Percentiles rank a stretch among this genome's conserved stretches.
These are phyloP conservation scores for Platycheirus rosarum DNA, from an alignment of 2,888 invertebrate genomes.

Conservation along the genomic window DNA sequence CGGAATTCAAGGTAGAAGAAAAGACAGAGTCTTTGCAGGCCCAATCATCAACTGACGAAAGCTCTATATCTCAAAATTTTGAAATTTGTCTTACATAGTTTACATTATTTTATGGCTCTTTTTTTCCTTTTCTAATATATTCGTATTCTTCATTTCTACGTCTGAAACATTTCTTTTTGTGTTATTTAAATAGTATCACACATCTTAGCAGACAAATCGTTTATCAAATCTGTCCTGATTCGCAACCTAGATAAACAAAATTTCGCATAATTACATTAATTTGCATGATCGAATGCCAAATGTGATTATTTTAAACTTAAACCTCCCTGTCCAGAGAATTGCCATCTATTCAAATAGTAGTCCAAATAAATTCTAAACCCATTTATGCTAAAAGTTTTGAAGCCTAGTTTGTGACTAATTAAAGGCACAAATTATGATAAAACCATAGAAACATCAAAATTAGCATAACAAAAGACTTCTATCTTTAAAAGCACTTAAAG, in stretches of 20 bases:
- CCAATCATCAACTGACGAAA: no score
- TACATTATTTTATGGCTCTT: no score
- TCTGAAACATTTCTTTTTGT: no score
- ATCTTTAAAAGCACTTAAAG: constrained; percentile 9
- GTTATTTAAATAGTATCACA: no score
- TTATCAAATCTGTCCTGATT: not conserved
- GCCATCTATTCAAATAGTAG: not conserved
- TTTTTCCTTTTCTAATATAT: no score
- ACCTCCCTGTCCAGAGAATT: not conserved
- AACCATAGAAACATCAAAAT: not conserved
- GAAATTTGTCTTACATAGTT: no score
- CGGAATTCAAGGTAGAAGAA: no score
- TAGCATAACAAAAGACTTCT: constrained; percentile 2
- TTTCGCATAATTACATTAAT: not conserved
- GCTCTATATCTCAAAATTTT: no score
- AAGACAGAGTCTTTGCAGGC: no score
- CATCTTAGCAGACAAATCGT: no score
- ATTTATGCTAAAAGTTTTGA: not conserved
- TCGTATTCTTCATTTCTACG: no score
- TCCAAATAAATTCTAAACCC: not conserved
- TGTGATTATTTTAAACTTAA: not conserved
- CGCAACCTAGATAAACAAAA: not conserved
- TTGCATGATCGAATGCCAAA: not conserved
- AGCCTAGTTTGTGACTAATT: not conserved
- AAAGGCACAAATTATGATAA: not conserved